Evolutionary conservation across 2,888 invertebrate genomes (phyloP), one percentile per base, ranked within the genome.

Genomic region (Andrena bucephala): DNA sequence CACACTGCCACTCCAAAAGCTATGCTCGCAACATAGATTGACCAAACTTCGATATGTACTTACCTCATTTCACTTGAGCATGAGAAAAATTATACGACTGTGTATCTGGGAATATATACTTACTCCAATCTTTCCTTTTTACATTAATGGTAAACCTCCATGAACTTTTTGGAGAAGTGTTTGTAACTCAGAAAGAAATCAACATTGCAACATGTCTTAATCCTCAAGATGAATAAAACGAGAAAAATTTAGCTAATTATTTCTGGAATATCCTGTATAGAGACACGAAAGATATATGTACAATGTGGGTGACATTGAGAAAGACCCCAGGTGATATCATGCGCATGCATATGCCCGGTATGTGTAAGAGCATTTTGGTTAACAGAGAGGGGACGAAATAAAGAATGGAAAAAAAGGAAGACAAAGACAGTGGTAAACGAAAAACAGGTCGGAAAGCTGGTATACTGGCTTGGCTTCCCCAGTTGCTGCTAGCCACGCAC

Each of bases 401-500:
- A 8, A 60, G 52, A 27, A 62, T 8, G 63, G 13, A 1, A 54
- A 24, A n/a, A 48, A 48, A 66, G 31, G 24, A 68, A 20, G 60
- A 8, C 24, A 31, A 66, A 36, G 24, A 59, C 50, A 83, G 65
- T 33, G 16, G 54, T 24, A 69, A 62, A 67, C 36, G 71, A 67
- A 62, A 54, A 77, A 60, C 57, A 42, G 73, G 81, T 63, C 42
- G 65, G 54, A 75, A 68, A 74, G 31, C 16, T 16, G 54, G 65
- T 60, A 42, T 67, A 50, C 50, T 20, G 71, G 76, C 52, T 7
- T 16, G 66, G 31, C 29, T 74, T 78, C 57, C 62, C 70, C 62
- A 75, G 78, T 71, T 42, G 50, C 50, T 27, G 57, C 65, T 57
- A 65, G 81, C 66, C 60, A 68, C 42, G 54, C 67, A 62, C 68